phyloP scores from a whole-genome alignment of 2,113 vertebrate species.

The Paramormyrops kingsleyae region DNA sequence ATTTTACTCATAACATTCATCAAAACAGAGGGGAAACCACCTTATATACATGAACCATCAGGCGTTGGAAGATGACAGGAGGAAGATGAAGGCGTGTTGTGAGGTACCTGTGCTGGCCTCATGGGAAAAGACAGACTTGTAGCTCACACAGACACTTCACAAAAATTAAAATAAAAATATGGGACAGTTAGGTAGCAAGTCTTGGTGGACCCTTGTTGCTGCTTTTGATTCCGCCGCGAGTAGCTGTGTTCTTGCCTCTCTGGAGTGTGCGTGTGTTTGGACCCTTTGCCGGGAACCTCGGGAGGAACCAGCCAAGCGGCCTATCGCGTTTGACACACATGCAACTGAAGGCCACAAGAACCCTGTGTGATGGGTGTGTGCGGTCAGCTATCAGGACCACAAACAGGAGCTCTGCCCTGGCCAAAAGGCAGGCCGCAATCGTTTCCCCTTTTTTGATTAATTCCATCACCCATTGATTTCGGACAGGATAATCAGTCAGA shows the following conservation, averaged over 20 bases:
- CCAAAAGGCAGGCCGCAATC: background rate
- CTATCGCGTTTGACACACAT: slow-evolving; percentile 34
- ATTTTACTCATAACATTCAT: background rate
- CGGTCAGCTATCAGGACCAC: slow-evolving; percentile 43
- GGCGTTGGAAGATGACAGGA: slow-evolving; percentile 6
- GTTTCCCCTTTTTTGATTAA: background rate
- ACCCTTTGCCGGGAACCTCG: background rate
- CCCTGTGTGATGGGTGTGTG: slow-evolving; percentile 35
- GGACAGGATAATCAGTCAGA: background rate
- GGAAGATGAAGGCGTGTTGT: background rate
- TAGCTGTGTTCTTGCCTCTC: slow-evolving; percentile 30
- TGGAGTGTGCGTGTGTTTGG: slow-evolving; percentile 21
- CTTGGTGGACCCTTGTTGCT: slow-evolving; percentile 78
- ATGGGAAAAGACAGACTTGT: slow-evolving; percentile 79
- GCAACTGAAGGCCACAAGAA: slow-evolving; percentile 75
- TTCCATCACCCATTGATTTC: background rate
- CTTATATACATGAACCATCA: slow-evolving; percentile 13
- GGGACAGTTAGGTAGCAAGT: slow-evolving; percentile 73
- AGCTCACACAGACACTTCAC: slow-evolving; percentile 77
- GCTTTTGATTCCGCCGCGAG: slow-evolving; percentile 58
- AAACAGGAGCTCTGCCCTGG: slow-evolving; percentile 19
- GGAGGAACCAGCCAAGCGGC: slow-evolving; percentile 21
- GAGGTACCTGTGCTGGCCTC: slow-evolving; percentile 61
- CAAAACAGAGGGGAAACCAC: background rate
- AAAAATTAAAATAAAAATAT: slow-evolving; percentile 47